Percentiles rank a stretch among this genome's conserved stretches.
Evolutionary conservation across 2,888 invertebrate species (phyloP).

Genomic region (Romanomermis culicivorax): DNA sequence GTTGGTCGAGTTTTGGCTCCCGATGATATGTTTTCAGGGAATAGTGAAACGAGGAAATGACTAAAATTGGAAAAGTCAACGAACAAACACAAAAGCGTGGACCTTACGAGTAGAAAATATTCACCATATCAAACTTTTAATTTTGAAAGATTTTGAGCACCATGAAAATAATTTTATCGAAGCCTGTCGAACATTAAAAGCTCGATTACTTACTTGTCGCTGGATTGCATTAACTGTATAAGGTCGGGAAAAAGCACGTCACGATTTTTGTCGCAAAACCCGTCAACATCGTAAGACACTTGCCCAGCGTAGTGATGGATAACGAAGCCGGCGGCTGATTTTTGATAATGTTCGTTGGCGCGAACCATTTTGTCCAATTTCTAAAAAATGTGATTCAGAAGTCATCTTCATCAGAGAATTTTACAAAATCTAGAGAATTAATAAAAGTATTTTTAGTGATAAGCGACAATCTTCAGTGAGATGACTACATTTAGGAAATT

Average conservation of each 20-base stretch:
- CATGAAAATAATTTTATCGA: too few relatives aligned
- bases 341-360: constrained; percentile 40
- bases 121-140: neutral
- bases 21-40: constrained; percentile 37
- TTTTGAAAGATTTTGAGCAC: too few relatives aligned
- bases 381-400: constrained; percentile 9
- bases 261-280: constrained; percentile 46
- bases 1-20: constrained; percentile 40
- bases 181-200: too few relatives aligned
- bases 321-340: constrained; percentile 38
- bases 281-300: constrained; percentile 40
- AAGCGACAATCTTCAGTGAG: too few relatives aligned
- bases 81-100: neutral
- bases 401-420: too few relatives aligned
- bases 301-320: constrained; percentile 48
- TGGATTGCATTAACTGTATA: constrained; percentile 44
- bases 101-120: neutral
- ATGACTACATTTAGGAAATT: too few relatives aligned
- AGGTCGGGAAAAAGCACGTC: constrained; percentile 45
- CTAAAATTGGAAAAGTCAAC: constrained; percentile 29
- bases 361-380: constrained; percentile 37
- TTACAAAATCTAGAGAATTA: constrained; percentile 15
- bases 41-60: constrained; percentile 39
- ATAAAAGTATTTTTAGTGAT: too few relatives aligned
- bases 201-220: constrained; percentile 40